phyloP scores from a whole-genome alignment of 2,888 invertebrate genomes.

The Pterobdella sp. region DNA sequence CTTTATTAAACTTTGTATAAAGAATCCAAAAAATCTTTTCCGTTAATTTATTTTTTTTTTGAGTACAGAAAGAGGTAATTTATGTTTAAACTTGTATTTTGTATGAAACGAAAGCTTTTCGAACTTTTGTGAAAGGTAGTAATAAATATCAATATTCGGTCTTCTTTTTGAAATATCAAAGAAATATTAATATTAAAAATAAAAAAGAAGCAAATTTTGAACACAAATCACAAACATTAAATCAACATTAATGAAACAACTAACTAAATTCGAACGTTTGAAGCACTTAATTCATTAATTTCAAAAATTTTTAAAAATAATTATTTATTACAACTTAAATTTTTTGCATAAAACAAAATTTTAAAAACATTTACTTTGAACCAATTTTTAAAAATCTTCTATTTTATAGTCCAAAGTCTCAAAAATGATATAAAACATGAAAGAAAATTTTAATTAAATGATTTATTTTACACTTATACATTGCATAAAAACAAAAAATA shows the following conservation, averaged over 20 bases:
- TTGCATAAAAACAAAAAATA: too few species aligned
- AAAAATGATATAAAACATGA: too few species aligned
- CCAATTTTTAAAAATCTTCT: too few species aligned
- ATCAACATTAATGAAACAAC: constrained; percentile 12
- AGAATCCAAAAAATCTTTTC: not conserved
- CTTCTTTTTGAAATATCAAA: not conserved
- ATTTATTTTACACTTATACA: too few species aligned
- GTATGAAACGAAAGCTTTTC: not conserved
- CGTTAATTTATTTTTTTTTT: not conserved
- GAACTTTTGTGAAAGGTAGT: not conserved
- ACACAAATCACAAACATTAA: constrained; percentile 3
- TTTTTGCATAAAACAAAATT: too few species aligned
- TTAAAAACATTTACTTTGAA: too few species aligned
- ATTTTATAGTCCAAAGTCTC: too few species aligned
- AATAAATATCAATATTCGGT: not conserved
- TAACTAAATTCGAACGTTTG: not conserved
- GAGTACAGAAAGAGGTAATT: not conserved
- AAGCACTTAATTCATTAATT: not conserved
- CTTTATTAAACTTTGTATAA: not conserved
- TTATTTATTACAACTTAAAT: too few species aligned
- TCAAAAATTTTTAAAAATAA: not conserved
- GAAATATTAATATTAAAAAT: not conserved
- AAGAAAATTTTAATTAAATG: too few species aligned
- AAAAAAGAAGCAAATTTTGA: not conserved
- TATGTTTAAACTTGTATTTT: too few species aligned